Base-by-base conservation (phyloP, 2,113 vertebrate species). In the Phalacrocorax aristotelis region DNA sequence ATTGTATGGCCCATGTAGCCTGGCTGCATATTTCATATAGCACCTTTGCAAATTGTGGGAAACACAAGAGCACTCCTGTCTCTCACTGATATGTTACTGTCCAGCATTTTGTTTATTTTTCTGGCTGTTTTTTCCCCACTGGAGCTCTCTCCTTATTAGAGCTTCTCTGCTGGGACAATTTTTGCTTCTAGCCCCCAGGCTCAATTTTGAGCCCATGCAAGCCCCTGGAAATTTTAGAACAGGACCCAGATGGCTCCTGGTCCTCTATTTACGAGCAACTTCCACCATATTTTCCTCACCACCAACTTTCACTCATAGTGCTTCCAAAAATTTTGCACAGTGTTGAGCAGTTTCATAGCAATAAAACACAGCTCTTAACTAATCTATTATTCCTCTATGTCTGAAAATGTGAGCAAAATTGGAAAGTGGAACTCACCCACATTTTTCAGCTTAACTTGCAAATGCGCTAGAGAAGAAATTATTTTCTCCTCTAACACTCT, bases 391-490 rank as follows among this genome's bases (percentile, higher is more conserved):
- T 38, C n/a, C 10, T 64, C 64, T 49, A 29, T 70, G 55, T 88
- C 83, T 74, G 95, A 75, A 96, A 96, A 96, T 93, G 75, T 86
- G 84, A 96, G n/a, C 60, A 86, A 94, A 95, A 95, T 94, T 85
- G 68, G 75, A 96, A 96, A 94, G 75, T 74, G 76, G 78, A 95
- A 90, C 58, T 96, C 87, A 69, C 40, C n/a, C 78, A 36, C 55
- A 80, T 96, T 95, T 97, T 97, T 87, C 87, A 95, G 82, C 42
- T 96, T 89, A 88, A 80, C 81, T 94, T 97, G 93, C 66, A 97
- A 95, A 93, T 95, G 60, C 86, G 87, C 75, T 75, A 78, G 58
- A 62, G 81, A 77, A 87, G 57, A 95, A 96, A 96, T 96, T 94
- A 96, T 96, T 97, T 96, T 93, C 89, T 90, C 42, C 54, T 91